These are phyloP conservation scores for Drosophila kuntzei DNA, from an alignment of 2,888 invertebrate genomes.

Conservation along the genomic window DNA sequence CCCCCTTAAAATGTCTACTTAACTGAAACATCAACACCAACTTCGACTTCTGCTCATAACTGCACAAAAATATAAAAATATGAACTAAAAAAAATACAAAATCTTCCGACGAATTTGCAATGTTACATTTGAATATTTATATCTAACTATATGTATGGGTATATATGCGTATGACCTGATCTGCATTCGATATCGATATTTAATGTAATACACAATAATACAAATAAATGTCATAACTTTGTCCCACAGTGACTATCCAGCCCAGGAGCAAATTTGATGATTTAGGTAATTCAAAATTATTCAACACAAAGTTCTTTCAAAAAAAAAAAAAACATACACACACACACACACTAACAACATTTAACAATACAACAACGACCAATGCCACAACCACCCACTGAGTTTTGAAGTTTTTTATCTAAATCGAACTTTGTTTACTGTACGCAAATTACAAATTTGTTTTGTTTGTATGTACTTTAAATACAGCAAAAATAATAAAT, in stretches of 20 bases:
- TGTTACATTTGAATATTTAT: conserved; percentile 37
- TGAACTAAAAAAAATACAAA: conserved; percentile 7
- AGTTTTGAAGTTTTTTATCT: conserved; percentile 56
- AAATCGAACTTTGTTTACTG: conserved; percentile 59
- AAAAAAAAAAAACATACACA: conserved; percentile 11
- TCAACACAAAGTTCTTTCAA: conserved; percentile 34
- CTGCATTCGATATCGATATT: conserved; percentile 38
- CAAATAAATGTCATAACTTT: conserved; percentile 76
- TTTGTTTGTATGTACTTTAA: conserved; percentile 56
- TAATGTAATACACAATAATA: conserved; percentile 68
- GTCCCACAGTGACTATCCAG: conserved; percentile 88
- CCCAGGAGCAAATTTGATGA: conserved; percentile 90
- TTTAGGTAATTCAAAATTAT: conserved; percentile 87
- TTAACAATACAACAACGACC: conserved; percentile 36
- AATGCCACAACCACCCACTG: conserved; percentile 48
- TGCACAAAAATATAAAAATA: conserved; percentile 8
- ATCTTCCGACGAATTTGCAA: conserved; percentile 6
- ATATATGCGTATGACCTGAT: conserved; percentile 20
- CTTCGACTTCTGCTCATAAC: conserved; percentile 16
- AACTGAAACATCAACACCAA: conserved; percentile 15
- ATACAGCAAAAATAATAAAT: conserved; percentile 47
- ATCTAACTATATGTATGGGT: neutral
- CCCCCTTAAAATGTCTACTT: conserved; percentile 12
- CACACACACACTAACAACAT: conserved; percentile 42
- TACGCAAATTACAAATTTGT: conserved; percentile 54